Conservation (phyloP, 2,888 invertebrate species). For the Diarsia mendica region DNA sequence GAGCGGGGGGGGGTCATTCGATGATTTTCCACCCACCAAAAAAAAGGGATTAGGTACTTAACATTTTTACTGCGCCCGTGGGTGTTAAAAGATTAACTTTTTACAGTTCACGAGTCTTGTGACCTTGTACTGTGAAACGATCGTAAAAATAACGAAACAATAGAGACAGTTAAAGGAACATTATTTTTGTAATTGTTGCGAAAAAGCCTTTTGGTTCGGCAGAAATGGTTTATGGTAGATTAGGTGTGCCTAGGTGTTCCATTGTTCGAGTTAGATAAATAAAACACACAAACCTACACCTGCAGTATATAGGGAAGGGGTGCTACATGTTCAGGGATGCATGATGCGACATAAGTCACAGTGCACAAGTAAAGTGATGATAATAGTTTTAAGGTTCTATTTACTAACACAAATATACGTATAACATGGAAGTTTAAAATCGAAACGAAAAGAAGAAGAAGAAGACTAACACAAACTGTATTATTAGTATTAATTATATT, state of each 20-base stretch:
- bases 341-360: neutral
- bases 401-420: too few species aligned
- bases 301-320: neutral
- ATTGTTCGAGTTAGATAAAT: neutral
- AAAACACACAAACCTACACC: neutral
- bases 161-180: constrained; percentile 3
- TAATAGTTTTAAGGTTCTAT: too few species aligned
- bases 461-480: too few species aligned
- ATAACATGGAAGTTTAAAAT: too few species aligned
- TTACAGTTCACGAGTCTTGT: constrained; percentile 4
- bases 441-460: too few species aligned
- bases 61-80: constrained; percentile 8
- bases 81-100: constrained; percentile 15
- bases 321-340: neutral
- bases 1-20: too few species aligned
- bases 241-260: neutral
- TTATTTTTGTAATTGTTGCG: constrained; percentile 11
- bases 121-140: constrained; percentile 10
- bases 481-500: too few species aligned
- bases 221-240: neutral
- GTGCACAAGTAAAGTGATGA: too few species aligned
- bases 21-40: too few species aligned
- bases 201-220: neutral
- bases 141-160: constrained; percentile 22
- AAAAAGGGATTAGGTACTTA: constrained; percentile 27